Percentiles rank a stretch among this genome's conserved stretches.
Evolutionary conservation across 2,888 invertebrate species (phyloP).

Genomic region (Plemyria rubiginata): DNA sequence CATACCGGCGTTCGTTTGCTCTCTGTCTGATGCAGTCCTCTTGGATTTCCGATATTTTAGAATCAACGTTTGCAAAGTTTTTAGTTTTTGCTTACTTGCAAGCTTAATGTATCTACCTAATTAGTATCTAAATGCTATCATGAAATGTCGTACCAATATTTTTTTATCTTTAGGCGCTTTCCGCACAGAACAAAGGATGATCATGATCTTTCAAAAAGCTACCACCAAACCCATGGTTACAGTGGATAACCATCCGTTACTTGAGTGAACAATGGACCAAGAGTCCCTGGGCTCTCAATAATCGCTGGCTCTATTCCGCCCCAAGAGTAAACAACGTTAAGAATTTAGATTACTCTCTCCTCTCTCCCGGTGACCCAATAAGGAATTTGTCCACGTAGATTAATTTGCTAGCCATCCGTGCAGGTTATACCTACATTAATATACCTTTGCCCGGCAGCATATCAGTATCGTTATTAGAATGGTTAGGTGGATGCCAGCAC

Average conservation of each 20-base stretch:
- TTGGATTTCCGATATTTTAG: constrained; percentile 17
- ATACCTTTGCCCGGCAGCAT: not conserved
- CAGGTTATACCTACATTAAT: constrained; percentile 14
- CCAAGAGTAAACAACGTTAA: constrained; percentile 45
- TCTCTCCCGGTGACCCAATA: constrained; percentile 42
- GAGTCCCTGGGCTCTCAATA: constrained; percentile 27
- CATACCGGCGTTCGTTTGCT: constrained; percentile 27
- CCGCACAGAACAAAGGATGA: too few relatives aligned
- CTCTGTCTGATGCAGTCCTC: constrained; percentile 20
- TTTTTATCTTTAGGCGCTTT: too few relatives aligned
- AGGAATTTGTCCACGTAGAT: constrained; percentile 58
- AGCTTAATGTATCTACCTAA: too few relatives aligned
- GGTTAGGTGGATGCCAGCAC: not conserved
- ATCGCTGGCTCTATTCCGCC: constrained; percentile 19
- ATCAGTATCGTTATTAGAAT: constrained; percentile 1
- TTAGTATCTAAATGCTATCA: too few relatives aligned
- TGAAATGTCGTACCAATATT: too few relatives aligned
- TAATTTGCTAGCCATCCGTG: constrained; percentile 48
- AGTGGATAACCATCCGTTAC: constrained; percentile 1
- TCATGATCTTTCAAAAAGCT: too few relatives aligned
- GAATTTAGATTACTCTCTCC: constrained; percentile 46
- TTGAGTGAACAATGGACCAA: not conserved
- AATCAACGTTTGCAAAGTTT: constrained; percentile 8
- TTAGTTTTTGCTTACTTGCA: not conserved
- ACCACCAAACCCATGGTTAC: too few relatives aligned